Conservation (phyloP, 2,888 invertebrate genomes). For the Acleris emargana region DNA sequence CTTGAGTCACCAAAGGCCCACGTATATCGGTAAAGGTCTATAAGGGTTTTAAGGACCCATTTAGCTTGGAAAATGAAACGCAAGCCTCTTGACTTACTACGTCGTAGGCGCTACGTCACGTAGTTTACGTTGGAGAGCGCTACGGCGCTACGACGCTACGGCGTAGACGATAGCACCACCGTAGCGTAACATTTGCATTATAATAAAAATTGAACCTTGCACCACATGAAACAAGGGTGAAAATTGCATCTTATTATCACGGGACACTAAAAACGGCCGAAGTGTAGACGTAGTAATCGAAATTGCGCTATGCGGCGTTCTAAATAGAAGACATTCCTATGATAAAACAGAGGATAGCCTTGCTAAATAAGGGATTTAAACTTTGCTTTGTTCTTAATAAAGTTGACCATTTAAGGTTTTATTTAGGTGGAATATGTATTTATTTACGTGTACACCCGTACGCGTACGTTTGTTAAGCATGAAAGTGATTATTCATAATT, state of each 20-base stretch:
- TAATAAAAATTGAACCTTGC: not conserved
- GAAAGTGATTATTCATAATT: too few relatives aligned
- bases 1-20: conserved; percentile 17
- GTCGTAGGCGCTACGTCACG: conserved; percentile 67
- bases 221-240: not conserved
- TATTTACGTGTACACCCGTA: too few relatives aligned
- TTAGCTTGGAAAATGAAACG: conserved; percentile 39
- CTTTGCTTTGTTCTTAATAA: not conserved
- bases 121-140: conserved; percentile 56
- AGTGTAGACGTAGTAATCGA: not conserved
- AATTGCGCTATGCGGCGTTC: not conserved
- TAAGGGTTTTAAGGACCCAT: conserved; percentile 21
- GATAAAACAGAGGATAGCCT: not conserved
- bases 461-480: too few relatives aligned
- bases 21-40: conserved; percentile 33
- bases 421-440: too few relatives aligned
- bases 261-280: too few relatives aligned
- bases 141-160: conserved; percentile 58
- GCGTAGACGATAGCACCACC: conserved; percentile 50
- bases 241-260: not conserved
- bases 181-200: conserved; percentile 19
- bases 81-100: conserved; percentile 54
- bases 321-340: not conserved
- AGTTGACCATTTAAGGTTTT: too few relatives aligned
- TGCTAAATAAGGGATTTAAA: not conserved